phyloP scores from a whole-genome alignment of 2,797 vertebrate species.

The Poecilia picta region DNA sequence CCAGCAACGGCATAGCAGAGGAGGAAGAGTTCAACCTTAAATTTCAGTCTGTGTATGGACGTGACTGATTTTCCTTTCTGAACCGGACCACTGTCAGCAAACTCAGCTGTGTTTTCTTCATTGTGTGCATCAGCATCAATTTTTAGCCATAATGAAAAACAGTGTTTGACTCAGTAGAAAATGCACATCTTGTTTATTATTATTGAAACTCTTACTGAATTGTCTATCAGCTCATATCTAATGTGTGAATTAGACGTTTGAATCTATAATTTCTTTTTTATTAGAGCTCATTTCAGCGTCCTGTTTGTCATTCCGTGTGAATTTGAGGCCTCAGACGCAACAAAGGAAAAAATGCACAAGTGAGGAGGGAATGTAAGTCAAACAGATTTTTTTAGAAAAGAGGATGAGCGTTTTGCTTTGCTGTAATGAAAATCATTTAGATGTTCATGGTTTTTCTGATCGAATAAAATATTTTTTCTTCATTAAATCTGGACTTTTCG shows the following conservation, averaged over 20 bases:
- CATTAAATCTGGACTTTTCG: conserved; percentile 4
- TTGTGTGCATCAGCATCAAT: background rate
- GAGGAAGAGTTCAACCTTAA: background rate
- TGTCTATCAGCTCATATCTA: background rate
- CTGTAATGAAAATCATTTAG: conserved; percentile 30
- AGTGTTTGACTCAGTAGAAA: background rate
- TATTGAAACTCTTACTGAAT: background rate
- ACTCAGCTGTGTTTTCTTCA: background rate
- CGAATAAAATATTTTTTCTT: conserved; percentile 42
- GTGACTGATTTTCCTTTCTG: background rate
- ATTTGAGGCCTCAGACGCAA: background rate
- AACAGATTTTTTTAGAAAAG: background rate
- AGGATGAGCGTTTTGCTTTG: conserved; percentile 26
- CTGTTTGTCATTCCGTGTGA: background rate
- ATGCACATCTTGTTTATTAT: background rate
- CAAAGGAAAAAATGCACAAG: background rate
- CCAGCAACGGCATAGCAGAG: background rate
- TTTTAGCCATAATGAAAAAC: background rate
- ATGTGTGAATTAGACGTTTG: background rate
- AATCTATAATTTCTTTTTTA: background rate
- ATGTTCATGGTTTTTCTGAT: conserved; percentile 37
- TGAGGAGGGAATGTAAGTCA: background rate
- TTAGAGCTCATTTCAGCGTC: background rate
- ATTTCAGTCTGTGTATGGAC: background rate
- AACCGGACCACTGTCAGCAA: background rate